These are phyloP conservation scores for Hoplostethus mediterraneus DNA, from an alignment of 2,797 vertebrate genomes.

Conservation along the genomic window DNA sequence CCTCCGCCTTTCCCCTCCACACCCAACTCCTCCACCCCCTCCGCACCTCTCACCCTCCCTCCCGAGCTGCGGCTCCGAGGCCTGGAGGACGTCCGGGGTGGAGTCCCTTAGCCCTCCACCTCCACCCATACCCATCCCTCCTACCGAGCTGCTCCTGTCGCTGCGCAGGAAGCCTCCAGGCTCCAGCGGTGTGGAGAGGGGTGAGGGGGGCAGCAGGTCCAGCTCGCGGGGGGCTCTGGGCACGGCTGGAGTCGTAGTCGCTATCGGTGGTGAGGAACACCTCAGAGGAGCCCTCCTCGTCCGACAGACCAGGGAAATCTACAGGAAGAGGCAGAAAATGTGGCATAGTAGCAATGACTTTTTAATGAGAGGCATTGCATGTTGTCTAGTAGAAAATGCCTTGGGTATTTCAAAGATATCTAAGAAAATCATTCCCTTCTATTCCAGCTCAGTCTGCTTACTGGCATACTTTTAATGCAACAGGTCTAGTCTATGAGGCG, in stretches of 20 bases:
- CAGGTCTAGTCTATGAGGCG: background rate
- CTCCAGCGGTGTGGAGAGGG: slow-evolving; percentile 69
- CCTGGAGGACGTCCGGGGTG: slow-evolving; percentile 87
- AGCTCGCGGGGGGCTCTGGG: slow-evolving; percentile 90
- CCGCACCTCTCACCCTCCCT: slow-evolving; percentile 63
- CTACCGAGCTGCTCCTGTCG: slow-evolving; percentile 70
- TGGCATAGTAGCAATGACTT: no score
- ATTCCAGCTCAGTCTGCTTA: no score
- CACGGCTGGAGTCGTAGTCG: slow-evolving; percentile 91
- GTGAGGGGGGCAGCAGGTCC: slow-evolving; percentile 87
- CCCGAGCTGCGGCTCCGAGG: slow-evolving; percentile 75
- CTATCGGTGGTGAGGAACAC: slow-evolving; percentile 94
- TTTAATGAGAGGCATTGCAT: no score
- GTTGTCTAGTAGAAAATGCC: no score
- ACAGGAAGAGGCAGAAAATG: slow-evolving; percentile 11
- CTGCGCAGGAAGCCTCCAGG: slow-evolving; percentile 73
- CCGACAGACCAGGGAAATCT: slow-evolving; percentile 85
- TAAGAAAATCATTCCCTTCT: no score
- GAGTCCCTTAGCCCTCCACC: slow-evolving; percentile 79
- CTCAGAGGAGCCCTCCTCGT: slow-evolving; percentile 92
- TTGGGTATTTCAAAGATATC: no score
- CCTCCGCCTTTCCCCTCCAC: slow-evolving; percentile 62
- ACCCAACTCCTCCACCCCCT: slow-evolving; percentile 55
- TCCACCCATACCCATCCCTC: slow-evolving; percentile 62
- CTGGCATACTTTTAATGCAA: no score